phyloP scores from a whole-genome alignment of 1,140 invertebrate species.

The Zaprionus ghesquierei region DNA sequence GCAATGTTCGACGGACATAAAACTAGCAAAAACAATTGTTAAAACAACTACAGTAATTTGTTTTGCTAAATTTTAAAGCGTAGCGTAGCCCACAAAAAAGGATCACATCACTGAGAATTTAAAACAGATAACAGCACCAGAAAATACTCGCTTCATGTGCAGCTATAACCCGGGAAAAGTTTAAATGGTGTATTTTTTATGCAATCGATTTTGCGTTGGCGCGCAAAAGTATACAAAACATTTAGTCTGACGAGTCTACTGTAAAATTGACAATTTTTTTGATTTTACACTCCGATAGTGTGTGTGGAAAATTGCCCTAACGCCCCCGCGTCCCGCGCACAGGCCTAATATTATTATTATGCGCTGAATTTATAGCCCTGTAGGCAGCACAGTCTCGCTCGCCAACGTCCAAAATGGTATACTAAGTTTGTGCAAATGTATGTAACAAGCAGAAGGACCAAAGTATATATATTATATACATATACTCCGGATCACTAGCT shows the following conservation, averaged over 20 bases:
- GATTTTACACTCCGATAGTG: slow-evolving; percentile 50
- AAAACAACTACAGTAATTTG: too few species aligned
- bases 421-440: too few species aligned
- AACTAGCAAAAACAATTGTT: too few species aligned
- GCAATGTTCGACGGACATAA: too few species aligned
- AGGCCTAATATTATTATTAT: slow-evolving; percentile 75
- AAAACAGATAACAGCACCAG: slow-evolving; percentile 39
- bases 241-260: slow-evolving; percentile 46
- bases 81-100: not conserved
- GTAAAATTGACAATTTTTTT: slow-evolving; percentile 81
- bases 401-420: too few species aligned
- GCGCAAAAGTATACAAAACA: slow-evolving; percentile 50
- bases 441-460: too few species aligned
- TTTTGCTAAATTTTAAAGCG: not conserved
- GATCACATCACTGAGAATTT: not conserved
- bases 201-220: slow-evolving; percentile 26
- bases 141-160: slow-evolving; percentile 79
- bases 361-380: slow-evolving; percentile 60
- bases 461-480: too few species aligned
- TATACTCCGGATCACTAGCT: too few species aligned
- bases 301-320: slow-evolving; percentile 38
- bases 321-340: slow-evolving; percentile 14
- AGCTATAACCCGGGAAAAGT: slow-evolving; percentile 81
- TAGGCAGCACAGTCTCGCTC: slow-evolving; percentile 7
- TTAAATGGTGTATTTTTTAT: slow-evolving; percentile 82